Conservation (phyloP, 1,140 invertebrate species). For the Rhagoletis pomonella region DNA sequence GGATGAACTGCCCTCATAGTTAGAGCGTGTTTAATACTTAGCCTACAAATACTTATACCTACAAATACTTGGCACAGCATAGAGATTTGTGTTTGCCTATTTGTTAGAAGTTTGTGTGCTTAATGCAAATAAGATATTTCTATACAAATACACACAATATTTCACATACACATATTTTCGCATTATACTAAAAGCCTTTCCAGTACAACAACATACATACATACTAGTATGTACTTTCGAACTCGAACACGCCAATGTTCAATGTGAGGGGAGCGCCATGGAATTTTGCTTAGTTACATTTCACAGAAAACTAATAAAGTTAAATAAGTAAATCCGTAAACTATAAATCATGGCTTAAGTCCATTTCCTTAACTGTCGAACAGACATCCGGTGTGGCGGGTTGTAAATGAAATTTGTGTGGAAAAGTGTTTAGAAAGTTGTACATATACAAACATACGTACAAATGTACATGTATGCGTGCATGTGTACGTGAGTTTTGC, state of each 20-base stretch:
- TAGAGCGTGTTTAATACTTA: too few species aligned
- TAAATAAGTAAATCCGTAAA: constrained; percentile 73
- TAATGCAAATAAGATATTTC: constrained; percentile 53
- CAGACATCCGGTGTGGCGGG: constrained; percentile 66
- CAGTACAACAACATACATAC: background rate
- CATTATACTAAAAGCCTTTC: too few species aligned
- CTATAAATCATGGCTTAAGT: constrained; percentile 74
- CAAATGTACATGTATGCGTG: too few species aligned
- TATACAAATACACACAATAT: background rate
- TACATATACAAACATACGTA: background rate
- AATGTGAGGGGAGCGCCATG: constrained; percentile 2
- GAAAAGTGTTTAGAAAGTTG: background rate
- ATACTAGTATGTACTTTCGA: too few species aligned
- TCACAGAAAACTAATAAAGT: constrained; percentile 73
- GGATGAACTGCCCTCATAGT: background rate
- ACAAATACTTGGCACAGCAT: too few species aligned
- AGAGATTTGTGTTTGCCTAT: background rate
- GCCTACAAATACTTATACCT: too few species aligned
- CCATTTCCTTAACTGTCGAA: constrained; percentile 73
- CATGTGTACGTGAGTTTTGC: background rate
- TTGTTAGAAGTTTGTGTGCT: constrained; percentile 13
- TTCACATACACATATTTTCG: background rate
- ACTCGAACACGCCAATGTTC: background rate
- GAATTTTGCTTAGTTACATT: constrained; percentile 63
- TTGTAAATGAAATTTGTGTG: background rate